Conservation (phyloP, 2,797 vertebrate genomes). For the Coccyzus lansbergi region DNA sequence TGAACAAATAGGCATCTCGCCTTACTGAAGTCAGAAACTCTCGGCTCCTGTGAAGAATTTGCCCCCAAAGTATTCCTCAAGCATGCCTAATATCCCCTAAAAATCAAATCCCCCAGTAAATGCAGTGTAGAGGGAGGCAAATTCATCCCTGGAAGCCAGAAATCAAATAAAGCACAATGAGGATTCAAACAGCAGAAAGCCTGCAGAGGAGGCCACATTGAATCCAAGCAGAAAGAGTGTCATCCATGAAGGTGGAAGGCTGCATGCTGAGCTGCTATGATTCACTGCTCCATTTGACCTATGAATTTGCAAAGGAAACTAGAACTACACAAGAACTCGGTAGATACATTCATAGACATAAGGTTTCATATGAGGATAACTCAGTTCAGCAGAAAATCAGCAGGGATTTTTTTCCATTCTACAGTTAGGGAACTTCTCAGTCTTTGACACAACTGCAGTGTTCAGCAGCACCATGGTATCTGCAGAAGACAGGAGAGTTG, state of each 20-base stretch:
- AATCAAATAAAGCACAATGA: background rate
- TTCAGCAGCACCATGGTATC: rapidly evolving
- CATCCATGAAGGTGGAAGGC: background rate
- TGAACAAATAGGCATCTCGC: background rate
- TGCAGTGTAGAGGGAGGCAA: background rate
- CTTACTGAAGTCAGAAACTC: background rate
- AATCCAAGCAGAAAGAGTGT: background rate
- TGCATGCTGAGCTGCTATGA: background rate
- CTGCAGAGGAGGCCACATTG: background rate
- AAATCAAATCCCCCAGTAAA: background rate
- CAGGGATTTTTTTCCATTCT: background rate
- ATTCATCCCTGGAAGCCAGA: background rate
- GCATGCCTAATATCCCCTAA: background rate
- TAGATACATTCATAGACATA: background rate
- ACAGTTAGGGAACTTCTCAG: background rate
- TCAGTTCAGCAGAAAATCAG: background rate
- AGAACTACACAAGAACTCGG: background rate
- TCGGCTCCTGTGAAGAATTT: background rate
- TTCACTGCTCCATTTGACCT: background rate
- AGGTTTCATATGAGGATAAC: background rate
- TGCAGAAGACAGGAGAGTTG: background rate
- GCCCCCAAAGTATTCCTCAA: background rate
- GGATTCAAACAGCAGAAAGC: background rate
- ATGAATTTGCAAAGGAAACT: background rate
- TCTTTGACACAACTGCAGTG: background rate